Conservation (phyloP, 1,140 invertebrate species). For the Vollenhovia emeryi region DNA sequence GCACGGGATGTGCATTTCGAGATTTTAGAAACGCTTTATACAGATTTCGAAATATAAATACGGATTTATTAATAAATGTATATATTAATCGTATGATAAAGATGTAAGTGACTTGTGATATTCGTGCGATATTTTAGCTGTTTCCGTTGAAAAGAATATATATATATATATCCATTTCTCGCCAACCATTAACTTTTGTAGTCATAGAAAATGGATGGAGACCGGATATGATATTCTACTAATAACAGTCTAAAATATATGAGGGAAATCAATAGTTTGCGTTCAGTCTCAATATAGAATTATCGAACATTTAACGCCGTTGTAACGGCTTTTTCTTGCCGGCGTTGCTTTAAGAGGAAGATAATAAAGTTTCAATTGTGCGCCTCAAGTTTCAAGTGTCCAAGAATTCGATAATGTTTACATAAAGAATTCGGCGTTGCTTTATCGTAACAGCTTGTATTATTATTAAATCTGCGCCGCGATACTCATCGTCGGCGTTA, state of each 20-base stretch:
- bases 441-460: neutral
- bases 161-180: neutral
- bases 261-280: slow-evolving; percentile 6
- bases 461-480: neutral
- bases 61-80: neutral
- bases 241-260: slow-evolving; percentile 14
- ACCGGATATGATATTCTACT: slow-evolving; percentile 11
- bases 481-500: too few species aligned
- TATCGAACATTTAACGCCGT: neutral
- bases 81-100: neutral
- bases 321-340: neutral
- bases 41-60: neutral
- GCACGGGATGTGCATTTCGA: neutral
- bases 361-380: neutral
- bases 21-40: neutral
- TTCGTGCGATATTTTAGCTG: neutral
- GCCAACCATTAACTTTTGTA: neutral
- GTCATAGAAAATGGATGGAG: neutral
- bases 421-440: neutral
- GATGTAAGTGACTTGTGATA: neutral
- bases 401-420: neutral
- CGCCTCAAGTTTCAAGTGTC: neutral
- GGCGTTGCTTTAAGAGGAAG: neutral
- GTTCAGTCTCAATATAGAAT: neutral
- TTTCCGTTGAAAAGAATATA: neutral